Evolutionary conservation across 1,140 invertebrate species (phyloP), one percentile per base, ranked within the genome.

Genomic region (Trachymyrmex cornetzi): DNA sequence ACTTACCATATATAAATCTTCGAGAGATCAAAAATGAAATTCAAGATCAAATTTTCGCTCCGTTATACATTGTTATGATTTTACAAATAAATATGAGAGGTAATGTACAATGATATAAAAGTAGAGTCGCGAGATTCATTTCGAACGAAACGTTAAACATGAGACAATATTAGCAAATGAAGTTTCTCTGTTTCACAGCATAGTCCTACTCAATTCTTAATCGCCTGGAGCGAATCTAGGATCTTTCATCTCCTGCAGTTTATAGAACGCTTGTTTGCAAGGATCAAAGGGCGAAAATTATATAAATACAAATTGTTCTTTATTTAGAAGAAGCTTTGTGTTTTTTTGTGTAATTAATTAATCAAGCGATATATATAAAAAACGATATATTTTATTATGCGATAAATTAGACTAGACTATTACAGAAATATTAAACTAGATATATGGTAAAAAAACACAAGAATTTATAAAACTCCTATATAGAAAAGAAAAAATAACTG

Each of bases 161-260:
- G 53, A 82, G 34, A 82, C 19, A 12, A 61, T 61, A 82, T 82
- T 74, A 59, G 53, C 19, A 61, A 82, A 82, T 74, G 19, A 82
- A 74, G 19, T 74, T 82, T 71, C 22, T 19, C 22, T 57, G 48
- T 57, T 69, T 59, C 79, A 59, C 12, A 3, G 16, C 24, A 14
- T 30, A 44, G 63, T 59, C 50, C 2, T 22, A 22, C 24, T 72
- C 55, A 72, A 59, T 82, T 82, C 34, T 82, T 82, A 82, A 82
- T 82, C 48, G 38, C 38, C 11, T 59, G 34, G 5, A 61, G 24
- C 38, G 19, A 82, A 24, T 12, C 19, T 34, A 44, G 19, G 38
- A 72, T 44, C 11, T 71, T 16, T 81, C 48, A 57, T 81, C 34
- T 19, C 3, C 38, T 44, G 3, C 24, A 24, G 7, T 34, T 48